Conservation (phyloP, 2,797 vertebrate genomes). For the Molossus alvarezi region DNA sequence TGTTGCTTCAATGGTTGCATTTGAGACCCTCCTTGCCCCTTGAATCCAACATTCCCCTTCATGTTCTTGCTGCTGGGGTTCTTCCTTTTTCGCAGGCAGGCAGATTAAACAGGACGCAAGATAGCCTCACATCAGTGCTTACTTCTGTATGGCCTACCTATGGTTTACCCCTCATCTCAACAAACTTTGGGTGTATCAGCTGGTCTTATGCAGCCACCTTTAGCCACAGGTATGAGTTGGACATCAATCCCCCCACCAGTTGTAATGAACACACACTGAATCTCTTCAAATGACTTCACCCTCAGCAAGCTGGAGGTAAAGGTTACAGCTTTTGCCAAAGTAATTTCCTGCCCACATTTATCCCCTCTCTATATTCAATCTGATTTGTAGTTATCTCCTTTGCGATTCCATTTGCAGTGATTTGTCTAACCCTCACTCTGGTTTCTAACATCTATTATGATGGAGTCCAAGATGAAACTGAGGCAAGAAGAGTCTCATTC, state of each 20-base stretch:
- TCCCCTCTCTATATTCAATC: background rate
- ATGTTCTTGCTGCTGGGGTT: background rate
- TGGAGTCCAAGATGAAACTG: constrained; percentile 4
- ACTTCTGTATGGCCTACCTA: background rate
- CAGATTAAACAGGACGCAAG: background rate
- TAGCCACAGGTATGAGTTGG: background rate
- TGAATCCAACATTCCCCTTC: background rate
- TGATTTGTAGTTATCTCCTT: background rate
- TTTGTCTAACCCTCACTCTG: background rate
- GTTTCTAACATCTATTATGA: background rate
- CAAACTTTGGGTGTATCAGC: background rate
- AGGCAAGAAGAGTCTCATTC: background rate
- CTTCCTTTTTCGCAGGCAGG: background rate
- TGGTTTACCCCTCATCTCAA: background rate
- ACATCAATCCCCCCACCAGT: background rate
- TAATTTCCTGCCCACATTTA: background rate
- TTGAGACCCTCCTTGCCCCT: background rate
- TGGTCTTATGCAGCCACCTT: background rate
- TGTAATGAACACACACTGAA: background rate
- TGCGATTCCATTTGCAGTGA: background rate
- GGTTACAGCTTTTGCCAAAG: background rate
- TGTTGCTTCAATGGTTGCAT: background rate
- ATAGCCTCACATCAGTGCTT: background rate
- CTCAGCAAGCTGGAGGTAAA: background rate
- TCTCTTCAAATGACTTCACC: background rate